Evolutionary conservation across 2,113 vertebrate species (phyloP), one percentile per base, ranked within the genome.

Genomic region (Dascyllus trimaculatus): DNA sequence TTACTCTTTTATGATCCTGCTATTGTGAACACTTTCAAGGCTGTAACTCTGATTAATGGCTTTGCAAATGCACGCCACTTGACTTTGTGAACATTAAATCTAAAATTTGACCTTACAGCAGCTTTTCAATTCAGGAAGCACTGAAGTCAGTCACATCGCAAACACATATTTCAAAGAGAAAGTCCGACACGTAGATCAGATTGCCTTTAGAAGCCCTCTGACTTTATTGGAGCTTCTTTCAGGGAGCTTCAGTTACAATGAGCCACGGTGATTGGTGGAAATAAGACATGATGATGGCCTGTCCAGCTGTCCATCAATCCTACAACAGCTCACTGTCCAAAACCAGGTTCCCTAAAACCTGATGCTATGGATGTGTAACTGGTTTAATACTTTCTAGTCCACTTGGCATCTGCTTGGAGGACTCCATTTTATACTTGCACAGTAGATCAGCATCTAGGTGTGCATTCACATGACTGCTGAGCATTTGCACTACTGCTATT

Each of bases 241-340:
- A 49, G 43, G 26, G 77, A 79, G 68, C 74, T 22, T 62, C 48
- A 60, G 22, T 75, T 66, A 38, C 63, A 73, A 22, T 40, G 48
- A 81, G 52, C 74, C 64, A 73, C 56, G 52, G 53, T 40, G 68
- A 88, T 40, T 82, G 48, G 72, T 53, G 35, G 45, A 80, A 79
- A 81, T 80, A 43, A 86, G 72, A 78, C 22, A 35, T 57, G 58
- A 77, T 75, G 62, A 86, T 60, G 65, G 53, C 45, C 35, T 65
- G 82, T 79, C 32, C 54, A 59, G 40, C 71, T 73, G 78, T 78
- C 79, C 63, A 59, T 85, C 82, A 85, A 35, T 78, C 54, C 45
- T 29, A 72, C 14, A 8, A 26, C 26, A 63, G 25, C 21, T 29
- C 49, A 56, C 26, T 48, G 19, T 57, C 64, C 21, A 49, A 59